Percentiles rank a stretch among this genome's conserved stretches.
Evolutionary conservation across 2,888 invertebrate species (phyloP).

Genomic region (Mesorhabditis spiculigera): DNA sequence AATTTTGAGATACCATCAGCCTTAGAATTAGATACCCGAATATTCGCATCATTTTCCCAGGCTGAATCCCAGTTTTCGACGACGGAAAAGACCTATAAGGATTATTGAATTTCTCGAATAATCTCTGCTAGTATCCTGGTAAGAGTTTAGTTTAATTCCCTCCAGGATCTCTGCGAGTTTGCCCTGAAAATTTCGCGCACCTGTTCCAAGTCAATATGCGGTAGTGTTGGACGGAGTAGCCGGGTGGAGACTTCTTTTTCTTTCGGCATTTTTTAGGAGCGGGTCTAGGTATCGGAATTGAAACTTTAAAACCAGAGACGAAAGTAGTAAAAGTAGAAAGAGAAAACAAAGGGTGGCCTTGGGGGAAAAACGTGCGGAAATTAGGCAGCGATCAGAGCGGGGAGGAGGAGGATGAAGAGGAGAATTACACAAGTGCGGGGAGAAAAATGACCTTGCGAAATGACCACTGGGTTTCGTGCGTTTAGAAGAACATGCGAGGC

Average conservation of each 20-base stretch:
- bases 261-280: constrained; percentile 24
- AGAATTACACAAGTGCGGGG: too few relatives aligned
- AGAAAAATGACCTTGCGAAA: too few relatives aligned
- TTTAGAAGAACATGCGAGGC: too few relatives aligned
- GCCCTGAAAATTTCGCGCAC: constrained; percentile 16
- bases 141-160: not conserved
- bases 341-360: too few relatives aligned
- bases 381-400: too few relatives aligned
- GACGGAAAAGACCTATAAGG: constrained; percentile 15
- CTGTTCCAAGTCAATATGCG: constrained; percentile 38
- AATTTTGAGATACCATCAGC: constrained; percentile 7
- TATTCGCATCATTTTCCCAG: constrained; percentile 48
- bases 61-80: constrained; percentile 43
- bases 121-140: too few relatives aligned
- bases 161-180: not conserved
- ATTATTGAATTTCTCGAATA: too few relatives aligned
- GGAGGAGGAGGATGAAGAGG: too few relatives aligned
- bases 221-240: constrained; percentile 46
- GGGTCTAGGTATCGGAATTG: not conserved
- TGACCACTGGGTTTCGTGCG: too few relatives aligned
- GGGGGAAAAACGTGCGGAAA: too few relatives aligned
- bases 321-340: too few relatives aligned
- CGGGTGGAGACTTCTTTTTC: constrained; percentile 55
- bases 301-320: not conserved
- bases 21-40: constrained; percentile 27